Base-by-base conservation (phyloP, 2,888 invertebrate species). In the Aphodius sticticus region DNA sequence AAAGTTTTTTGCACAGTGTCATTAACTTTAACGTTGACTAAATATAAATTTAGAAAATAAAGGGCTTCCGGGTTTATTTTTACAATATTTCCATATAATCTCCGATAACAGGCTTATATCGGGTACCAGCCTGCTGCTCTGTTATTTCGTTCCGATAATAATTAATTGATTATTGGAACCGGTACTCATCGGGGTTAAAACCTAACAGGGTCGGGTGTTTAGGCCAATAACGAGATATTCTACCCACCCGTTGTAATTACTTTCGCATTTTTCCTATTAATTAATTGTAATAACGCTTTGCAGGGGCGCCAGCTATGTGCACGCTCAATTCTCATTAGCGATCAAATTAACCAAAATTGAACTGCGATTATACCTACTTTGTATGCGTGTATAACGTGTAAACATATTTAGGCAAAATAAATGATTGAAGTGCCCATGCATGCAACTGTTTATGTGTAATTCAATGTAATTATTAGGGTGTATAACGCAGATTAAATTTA, bases 241-340 rank as follows among this genome's bases (percentile, higher is more conserved):
- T 12, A 5, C 12, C 53, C 53, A 12, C 53, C 53, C 7, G 9
- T 53, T 53, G 53, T 53, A 53, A 53, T 53, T 53, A 53, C 53
- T 53, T 53, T 53, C 53, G 53, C 53, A 53, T 53, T 53, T 53
- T 53, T 53, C 9, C 53, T 12, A 53, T 53, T 53, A 53, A 53
- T 53, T 12, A 12, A 53, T 53, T 53, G 53, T 53, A 53, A 53
- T 53, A 53, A 53, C 53, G 53, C 12, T 53, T 12, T 53, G 53
- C 53, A 53, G 53, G 12, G 53, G 53, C 53, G 53, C 53, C 4
- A 53, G 53, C 53, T 53, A 53, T 53, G 12, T 53, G 53, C 53
- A 53, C 53, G 53, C 53, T 53, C 53, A 53, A 53, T 53, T 53
- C 53, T 53, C 53, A 53, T 53, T 53, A 53, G 53, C 53, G 53